Base-by-base conservation (phyloP, 2,797 vertebrate species). In the Florisuga fusca region DNA sequence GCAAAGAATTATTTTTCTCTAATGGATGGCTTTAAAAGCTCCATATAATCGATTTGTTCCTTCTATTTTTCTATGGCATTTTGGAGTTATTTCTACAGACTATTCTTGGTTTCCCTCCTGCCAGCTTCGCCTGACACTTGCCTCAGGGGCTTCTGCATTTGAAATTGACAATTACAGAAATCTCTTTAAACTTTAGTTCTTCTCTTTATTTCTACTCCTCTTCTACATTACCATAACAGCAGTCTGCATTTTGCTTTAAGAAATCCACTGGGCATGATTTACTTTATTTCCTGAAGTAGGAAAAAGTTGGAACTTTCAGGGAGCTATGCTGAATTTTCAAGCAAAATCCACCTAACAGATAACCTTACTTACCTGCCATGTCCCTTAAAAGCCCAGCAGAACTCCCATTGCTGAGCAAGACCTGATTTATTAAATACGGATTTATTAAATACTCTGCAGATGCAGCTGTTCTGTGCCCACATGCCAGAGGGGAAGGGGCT, bases 81-180 rank as follows among this genome's bases (percentile, higher is more conserved):
- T 92, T 88, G 50, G 66, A 94, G 69, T 87, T 76, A 94, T 91
- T 96, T 96, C 91, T 84, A 34, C 62, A 94, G 58, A 91, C 76
- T 84, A 41, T 59, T 87, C 63, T 88, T 69, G 48, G 66, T 84
- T 95, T 92, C 66, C 66, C 87, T 89, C 73, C 91, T 81, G 75
- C 73, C 79, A 91, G 58, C 89, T 93, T 89, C 0, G 1, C 79
- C 62, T 92, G 92, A 92, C 92, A 86, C 89, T 96, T 86, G 91
- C 94, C 94, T 86, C 66, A 93, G 93, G 92, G 87, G 41, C 9
- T 95, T 92, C 73, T 82, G 71, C 91, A 94, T 86, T 93, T 87
- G 67, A 91, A 95, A 93, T 84, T 1, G 1, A 79, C 89, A 93
- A 54, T 84, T 93, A 89, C 36, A 67, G 91, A 95, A 93, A 94